Evolutionary conservation across 2,797 vertebrate species (phyloP), one percentile per base, ranked within the genome.

Genomic region (Stomatorhinus walkeri): DNA sequence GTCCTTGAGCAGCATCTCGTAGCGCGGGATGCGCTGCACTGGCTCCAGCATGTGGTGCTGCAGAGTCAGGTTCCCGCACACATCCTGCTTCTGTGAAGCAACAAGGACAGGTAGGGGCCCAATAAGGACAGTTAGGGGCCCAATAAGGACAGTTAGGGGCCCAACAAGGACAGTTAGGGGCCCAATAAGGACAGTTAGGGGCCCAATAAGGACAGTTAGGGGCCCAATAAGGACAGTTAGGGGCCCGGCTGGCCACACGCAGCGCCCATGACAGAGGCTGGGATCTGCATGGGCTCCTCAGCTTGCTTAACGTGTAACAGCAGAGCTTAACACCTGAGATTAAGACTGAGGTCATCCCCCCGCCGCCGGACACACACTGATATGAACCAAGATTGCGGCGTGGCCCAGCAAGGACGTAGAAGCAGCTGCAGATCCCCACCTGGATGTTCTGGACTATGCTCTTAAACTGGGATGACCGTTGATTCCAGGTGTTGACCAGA

Each of bases 31-130:
- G 91, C 98, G 96, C 90, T 99, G 98, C 91, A 99, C 97, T 0
- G 98, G 98, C 92, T 99, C 98, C 90, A 99, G 93, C 98, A 99
- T 99, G 93, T 99, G 98, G 91, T 99, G 98, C 94, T 99, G 98
- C 92, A 99, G 91, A 0, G 98, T 99, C 94, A 99, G 93, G 92
- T 97, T 99, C 88, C 98, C 98, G 76, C 98, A 99, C 84, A 98
- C 96, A 8, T 98, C 98, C 91, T 98, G 96, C 93, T 97, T 98
- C 98, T 99, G 95, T 68, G 9, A 48, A 79, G 85, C 32, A 9
- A 89, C 12, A 89, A 28, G n/a, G 52, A 85, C n/a, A 24, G 32
- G 84, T 46, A 87, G 52, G 12, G 84, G 36, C 43, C 24, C 32
- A 9, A 89, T 14, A 89, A 28, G n/a, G 52, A 85, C n/a, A 24